These are phyloP conservation scores for Dicranocentrus wangi DNA, from an alignment of 2,888 invertebrate species.

Conservation along the genomic window DNA sequence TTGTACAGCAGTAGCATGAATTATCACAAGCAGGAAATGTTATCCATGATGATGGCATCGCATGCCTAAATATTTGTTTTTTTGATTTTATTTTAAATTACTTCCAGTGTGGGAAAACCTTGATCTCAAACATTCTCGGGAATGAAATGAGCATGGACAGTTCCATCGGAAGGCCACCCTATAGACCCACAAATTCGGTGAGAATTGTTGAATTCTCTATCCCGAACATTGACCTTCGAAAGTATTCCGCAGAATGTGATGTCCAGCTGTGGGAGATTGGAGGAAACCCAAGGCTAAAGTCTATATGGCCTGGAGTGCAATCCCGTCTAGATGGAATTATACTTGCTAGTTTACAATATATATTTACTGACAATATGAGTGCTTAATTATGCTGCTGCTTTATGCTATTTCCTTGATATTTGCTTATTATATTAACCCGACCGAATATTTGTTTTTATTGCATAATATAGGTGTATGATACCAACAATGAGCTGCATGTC, in stretches of 20 bases:
- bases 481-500: conserved; percentile 67
- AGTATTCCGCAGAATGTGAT: conserved; percentile 69
- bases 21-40: no score
- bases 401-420: no score
- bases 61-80: no score
- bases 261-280: conserved; percentile 72
- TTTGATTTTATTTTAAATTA: no score
- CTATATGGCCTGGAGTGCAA: conserved; percentile 71
- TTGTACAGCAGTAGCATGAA: no score
- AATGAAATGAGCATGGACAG: conserved; percentile 68
- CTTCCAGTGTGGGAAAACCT: conserved; percentile 69
- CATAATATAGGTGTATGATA: no score
- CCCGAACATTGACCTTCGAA: conserved; percentile 65
- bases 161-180: conserved; percentile 63
- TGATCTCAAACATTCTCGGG: conserved; percentile 69
- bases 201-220: conserved; percentile 70
- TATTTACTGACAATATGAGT: no score
- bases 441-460: no score
- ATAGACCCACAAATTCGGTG: conserved; percentile 71
- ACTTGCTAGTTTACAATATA: conserved; percentile 69
- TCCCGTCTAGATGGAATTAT: conserved; percentile 70
- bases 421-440: no score
- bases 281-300: conserved; percentile 72
- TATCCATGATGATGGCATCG: no score
- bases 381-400: no score